phyloP scores from a whole-genome alignment of 2,888 invertebrate genomes.

The Parnassius glacialis region DNA sequence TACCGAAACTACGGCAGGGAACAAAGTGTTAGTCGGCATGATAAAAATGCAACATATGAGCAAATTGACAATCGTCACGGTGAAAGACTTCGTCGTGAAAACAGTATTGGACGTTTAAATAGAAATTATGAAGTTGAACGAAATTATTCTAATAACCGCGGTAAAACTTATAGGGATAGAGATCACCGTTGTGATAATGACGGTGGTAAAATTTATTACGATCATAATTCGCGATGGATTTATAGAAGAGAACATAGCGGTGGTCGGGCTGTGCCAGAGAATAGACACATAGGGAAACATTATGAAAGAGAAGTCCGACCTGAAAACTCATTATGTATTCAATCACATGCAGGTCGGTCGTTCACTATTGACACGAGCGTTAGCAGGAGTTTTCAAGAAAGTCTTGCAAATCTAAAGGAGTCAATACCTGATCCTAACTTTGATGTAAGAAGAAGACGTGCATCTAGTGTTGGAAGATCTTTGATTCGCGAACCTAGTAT shows the following conservation, averaged over 20 bases:
- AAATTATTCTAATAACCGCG: slow-evolving; percentile 34
- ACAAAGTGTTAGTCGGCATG: slow-evolving; percentile 40
- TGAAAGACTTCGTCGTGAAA: slow-evolving; percentile 38
- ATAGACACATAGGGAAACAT: slow-evolving; percentile 30
- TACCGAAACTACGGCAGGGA: slow-evolving; percentile 44
- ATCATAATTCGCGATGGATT: slow-evolving; percentile 30
- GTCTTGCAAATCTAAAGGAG: slow-evolving; percentile 32
- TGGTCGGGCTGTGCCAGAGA: slow-evolving; percentile 35
- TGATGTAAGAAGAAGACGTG: slow-evolving; percentile 56
- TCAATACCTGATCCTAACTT: slow-evolving; percentile 34
- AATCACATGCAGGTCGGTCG: slow-evolving; percentile 48
- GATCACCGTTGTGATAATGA: slow-evolving; percentile 34
- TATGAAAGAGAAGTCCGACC: slow-evolving; percentile 13
- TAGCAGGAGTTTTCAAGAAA: slow-evolving; percentile 59
- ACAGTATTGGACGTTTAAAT: slow-evolving; percentile 34
- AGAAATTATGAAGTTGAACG: slow-evolving; percentile 38
- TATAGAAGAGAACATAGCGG: slow-evolving; percentile 46
- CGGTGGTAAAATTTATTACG: slow-evolving; percentile 35
- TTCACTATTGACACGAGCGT: slow-evolving; percentile 68
- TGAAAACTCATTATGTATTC: slow-evolving; percentile 46
- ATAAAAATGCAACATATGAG: slow-evolving; percentile 39
- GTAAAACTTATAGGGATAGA: slow-evolving; percentile 27
- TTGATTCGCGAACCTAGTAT: slow-evolving; percentile 34
- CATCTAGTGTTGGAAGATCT: slow-evolving; percentile 64
- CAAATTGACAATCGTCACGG: slow-evolving; percentile 38